Evolutionary conservation across 2,797 vertebrate genomes (phyloP).

Genomic region (Takifugu ocellatus): DNA sequence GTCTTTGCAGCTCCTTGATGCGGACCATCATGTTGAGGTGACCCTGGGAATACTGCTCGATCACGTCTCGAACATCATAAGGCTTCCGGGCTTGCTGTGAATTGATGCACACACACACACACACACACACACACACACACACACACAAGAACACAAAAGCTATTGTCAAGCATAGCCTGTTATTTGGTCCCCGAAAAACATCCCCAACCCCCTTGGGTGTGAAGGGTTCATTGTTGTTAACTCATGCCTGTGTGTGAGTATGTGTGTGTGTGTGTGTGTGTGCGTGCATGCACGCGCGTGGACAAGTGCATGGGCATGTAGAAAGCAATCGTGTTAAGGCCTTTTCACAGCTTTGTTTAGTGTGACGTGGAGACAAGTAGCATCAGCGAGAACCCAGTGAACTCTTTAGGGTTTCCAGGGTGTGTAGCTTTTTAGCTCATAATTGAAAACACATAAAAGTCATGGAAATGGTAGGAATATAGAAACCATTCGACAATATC

Average conservation of each 20-base stretch:
- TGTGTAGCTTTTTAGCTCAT: conserved; percentile 38
- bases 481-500: conserved; percentile 32
- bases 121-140: conserved; percentile 36
- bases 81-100: conserved; percentile 95
- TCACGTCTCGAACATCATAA: conserved; percentile 95
- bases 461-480: conserved; percentile 29
- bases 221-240: conserved; percentile 67
- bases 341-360: conserved; percentile 67
- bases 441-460: conserved; percentile 57
- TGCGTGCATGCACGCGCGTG: conserved; percentile 3
- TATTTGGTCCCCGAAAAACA: conserved; percentile 63
- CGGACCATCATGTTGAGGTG: conserved; percentile 98
- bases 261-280: conserved; percentile 14
- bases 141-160: conserved; percentile 60
- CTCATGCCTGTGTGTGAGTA: conserved; percentile 28
- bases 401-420: conserved; percentile 53
- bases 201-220: conserved; percentile 61
- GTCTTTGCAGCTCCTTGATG: conserved; percentile 98
- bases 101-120: conserved; percentile 33
- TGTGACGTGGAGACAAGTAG: conserved; percentile 51
- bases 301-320: conserved; percentile 56
- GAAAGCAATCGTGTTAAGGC: conserved; percentile 55
- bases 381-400: conserved; percentile 61
- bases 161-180: conserved; percentile 46
- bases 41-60: conserved; percentile 97